phyloP scores from a whole-genome alignment of 2,888 invertebrate genomes.

The Liodrosophila aerea region DNA sequence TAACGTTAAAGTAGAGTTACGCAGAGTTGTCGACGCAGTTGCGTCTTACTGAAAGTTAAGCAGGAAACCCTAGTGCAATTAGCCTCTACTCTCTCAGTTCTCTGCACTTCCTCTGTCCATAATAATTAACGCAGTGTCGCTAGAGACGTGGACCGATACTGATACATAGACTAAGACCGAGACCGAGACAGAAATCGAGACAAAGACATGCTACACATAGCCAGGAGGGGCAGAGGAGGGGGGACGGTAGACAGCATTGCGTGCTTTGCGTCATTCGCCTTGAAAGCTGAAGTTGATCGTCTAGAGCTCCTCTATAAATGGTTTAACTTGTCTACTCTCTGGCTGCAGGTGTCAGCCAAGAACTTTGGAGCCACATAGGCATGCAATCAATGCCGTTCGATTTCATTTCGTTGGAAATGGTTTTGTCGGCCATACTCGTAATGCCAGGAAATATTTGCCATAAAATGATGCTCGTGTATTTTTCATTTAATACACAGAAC shows the following conservation, averaged over 20 bases:
- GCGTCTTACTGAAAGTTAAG: conserved; percentile 39
- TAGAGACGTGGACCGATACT: conserved; percentile 44
- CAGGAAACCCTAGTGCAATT: conserved; percentile 60
- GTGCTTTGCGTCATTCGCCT: conserved; percentile 74
- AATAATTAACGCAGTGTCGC: conserved; percentile 72
- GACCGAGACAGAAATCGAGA: conserved; percentile 14
- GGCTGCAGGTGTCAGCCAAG: conserved; percentile 73
- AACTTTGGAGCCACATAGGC: conserved; percentile 80
- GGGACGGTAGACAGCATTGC: conserved; percentile 38
- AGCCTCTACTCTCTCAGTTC: conserved; percentile 40
- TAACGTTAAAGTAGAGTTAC: no score
- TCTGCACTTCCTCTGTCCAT: conserved; percentile 72
- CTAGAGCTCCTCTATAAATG: conserved; percentile 77
- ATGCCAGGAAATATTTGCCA: conserved; percentile 56
- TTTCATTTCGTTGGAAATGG: conserved; percentile 71
- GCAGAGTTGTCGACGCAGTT: conserved; percentile 17
- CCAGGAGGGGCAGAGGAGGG: neutral
- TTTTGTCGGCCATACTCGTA: conserved; percentile 51
- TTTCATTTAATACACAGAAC: conserved; percentile 27
- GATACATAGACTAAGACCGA: conserved; percentile 12
- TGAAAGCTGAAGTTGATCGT: conserved; percentile 62
- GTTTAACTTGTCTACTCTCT: conserved; percentile 50
- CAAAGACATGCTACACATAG: neutral
- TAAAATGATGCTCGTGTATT: conserved; percentile 28
- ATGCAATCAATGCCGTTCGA: conserved; percentile 80